Conservation (phyloP, 2,888 invertebrate genomes). For the Agapetus fuscipes region DNA sequence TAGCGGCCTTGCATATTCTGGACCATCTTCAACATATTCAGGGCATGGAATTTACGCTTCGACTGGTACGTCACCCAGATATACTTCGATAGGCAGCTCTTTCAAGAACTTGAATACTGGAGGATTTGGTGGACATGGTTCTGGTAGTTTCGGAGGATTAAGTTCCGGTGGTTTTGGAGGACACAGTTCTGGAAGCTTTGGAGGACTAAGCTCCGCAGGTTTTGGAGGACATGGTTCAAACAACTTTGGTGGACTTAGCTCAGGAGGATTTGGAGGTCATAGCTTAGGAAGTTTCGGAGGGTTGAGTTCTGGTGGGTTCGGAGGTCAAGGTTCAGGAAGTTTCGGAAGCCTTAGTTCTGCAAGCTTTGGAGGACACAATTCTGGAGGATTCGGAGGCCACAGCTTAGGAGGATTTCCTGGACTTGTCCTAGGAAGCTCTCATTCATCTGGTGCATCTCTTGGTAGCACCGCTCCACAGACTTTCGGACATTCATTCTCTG, state of each 20-base stretch:
- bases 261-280: slow-evolving; percentile 2
- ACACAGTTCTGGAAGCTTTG: slow-evolving; percentile 2
- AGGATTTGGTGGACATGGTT: slow-evolving; percentile 1
- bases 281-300: slow-evolving; percentile 4
- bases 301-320: not conserved
- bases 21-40: slow-evolving; percentile 1
- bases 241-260: slow-evolving; percentile 3
- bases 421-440: not conserved
- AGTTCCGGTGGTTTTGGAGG: slow-evolving; percentile 1
- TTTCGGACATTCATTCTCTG: slow-evolving; percentile 29
- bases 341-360: slow-evolving; percentile 2
- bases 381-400: slow-evolving; percentile 4
- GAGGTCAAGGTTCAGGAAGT: slow-evolving; percentile 3
- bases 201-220: slow-evolving; percentile 3
- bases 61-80: slow-evolving; percentile 6
- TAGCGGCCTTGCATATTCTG: slow-evolving; percentile 3
- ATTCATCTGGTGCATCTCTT: slow-evolving; percentile 1
- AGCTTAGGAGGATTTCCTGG: not conserved
- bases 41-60: slow-evolving; percentile 2
- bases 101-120: slow-evolving; percentile 3
- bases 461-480: slow-evolving; percentile 8
- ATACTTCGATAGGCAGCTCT: slow-evolving; percentile 12
- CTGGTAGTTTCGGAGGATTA: slow-evolving; percentile 4
- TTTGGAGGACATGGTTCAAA: not conserved
- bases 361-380: slow-evolving; percentile 1